phyloP scores from a whole-genome alignment of 23 tunicate genomes.

The Clavelina lepadiformis region DNA sequence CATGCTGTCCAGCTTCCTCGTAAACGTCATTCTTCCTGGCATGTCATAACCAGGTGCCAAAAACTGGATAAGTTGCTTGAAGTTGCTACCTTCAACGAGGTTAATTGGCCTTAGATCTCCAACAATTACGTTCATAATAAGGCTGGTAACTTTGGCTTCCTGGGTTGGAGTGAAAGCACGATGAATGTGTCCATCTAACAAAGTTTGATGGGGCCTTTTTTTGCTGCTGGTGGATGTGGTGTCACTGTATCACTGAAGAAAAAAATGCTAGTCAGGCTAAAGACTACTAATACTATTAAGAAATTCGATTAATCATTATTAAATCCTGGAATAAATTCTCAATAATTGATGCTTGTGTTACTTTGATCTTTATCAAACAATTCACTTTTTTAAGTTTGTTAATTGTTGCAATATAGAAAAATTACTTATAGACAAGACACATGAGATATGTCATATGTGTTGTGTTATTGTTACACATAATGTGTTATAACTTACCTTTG shows the following conservation, averaged over 20 bases:
- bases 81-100: constrained; percentile 16
- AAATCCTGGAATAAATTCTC: no score
- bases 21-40: constrained; percentile 8
- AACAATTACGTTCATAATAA: constrained; percentile 9
- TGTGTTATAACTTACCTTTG: no score
- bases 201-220: constrained; percentile 5
- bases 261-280: no score
- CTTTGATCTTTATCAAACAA: no score
- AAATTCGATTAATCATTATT: no score
- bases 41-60: constrained; percentile 21
- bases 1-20: background rate
- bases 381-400: no score
- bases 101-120: constrained; percentile 12
- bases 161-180: background rate
- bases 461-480: no score
- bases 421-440: no score
- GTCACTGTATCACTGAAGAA: background rate
- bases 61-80: constrained; percentile 5
- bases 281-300: no score
- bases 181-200: constrained; percentile 4
- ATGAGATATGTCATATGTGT: no score
- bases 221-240: constrained; percentile 4
- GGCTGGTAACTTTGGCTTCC: constrained; percentile 1
- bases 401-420: no score
- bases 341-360: no score